Evolutionary conservation across 2,888 invertebrate species (phyloP).

Genomic region (Heteromurus nitidus): DNA sequence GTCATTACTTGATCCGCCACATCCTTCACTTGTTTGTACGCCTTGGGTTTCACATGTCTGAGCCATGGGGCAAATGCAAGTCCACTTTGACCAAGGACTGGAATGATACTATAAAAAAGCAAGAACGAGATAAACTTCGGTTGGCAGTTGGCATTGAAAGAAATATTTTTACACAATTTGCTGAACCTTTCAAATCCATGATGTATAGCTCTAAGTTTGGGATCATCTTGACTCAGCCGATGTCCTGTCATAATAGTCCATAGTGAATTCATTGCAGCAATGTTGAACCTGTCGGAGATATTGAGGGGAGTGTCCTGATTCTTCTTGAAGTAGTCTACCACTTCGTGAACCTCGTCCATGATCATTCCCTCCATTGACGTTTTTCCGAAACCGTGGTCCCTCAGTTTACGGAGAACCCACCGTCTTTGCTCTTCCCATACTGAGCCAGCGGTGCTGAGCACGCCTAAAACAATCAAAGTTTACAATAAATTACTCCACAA

Average conservation of each 20-base stretch:
- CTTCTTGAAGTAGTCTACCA: background rate
- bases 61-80: slow-evolving; percentile 36
- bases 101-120: slow-evolving; percentile 4
- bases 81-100: slow-evolving; percentile 15
- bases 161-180: background rate
- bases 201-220: slow-evolving; percentile 7
- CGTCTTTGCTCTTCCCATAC: slow-evolving; percentile 40
- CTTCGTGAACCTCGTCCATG: slow-evolving; percentile 38
- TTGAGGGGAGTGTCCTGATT: background rate
- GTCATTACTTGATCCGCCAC: slow-evolving; percentile 10
- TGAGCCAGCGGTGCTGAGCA: background rate
- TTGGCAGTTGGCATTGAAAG: too few species aligned
- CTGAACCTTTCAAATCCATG: background rate
- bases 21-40: background rate
- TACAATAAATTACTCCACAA: too few species aligned
- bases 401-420: slow-evolving; percentile 29
- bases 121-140: too few species aligned
- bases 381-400: too few species aligned
- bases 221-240: slow-evolving; percentile 2
- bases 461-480: background rate
- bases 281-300: background rate
- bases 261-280: slow-evolving; percentile 14
- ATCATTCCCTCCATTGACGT: too few species aligned
- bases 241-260: slow-evolving; percentile 24
- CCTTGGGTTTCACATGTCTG: slow-evolving; percentile 5